Conservation (phyloP, 1,140 invertebrate genomes). For the Aphelinus atriplicis region DNA sequence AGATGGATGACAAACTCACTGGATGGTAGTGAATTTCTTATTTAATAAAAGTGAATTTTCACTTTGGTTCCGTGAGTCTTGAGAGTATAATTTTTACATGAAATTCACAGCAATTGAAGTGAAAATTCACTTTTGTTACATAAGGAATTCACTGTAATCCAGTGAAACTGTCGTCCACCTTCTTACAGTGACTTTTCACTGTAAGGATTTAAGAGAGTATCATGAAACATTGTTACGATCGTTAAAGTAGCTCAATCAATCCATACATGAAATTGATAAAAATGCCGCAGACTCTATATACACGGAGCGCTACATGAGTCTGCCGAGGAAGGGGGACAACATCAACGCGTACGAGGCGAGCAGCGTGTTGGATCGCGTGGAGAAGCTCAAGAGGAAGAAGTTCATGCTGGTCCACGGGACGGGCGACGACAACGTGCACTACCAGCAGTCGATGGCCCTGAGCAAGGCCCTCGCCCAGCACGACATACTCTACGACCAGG, state of each 20-base stretch:
- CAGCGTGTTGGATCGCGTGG: constrained; percentile 66
- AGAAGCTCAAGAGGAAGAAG: constrained; percentile 68
- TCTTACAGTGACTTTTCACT: too few relatives aligned
- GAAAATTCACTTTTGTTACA: too few relatives aligned
- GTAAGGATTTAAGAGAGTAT: too few relatives aligned
- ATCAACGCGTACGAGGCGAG: constrained; percentile 67
- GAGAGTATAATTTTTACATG: too few relatives aligned
- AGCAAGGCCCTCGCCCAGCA: constrained; percentile 69
- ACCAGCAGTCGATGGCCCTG: constrained; percentile 75
- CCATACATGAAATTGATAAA: constrained; percentile 1
- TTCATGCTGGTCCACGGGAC: constrained; percentile 75
- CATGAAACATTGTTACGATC: background rate
- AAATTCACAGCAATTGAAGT: too few relatives aligned
- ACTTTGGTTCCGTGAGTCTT: too few relatives aligned
- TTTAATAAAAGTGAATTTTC: too few relatives aligned
- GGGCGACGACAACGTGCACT: constrained; percentile 76
- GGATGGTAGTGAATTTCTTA: too few relatives aligned
- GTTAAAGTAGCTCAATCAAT: too few relatives aligned
- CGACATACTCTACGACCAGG: constrained; percentile 71
- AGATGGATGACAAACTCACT: too few relatives aligned
- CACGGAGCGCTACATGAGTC: constrained; percentile 76
- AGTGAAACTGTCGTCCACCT: too few relatives aligned
- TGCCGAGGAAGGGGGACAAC: constrained; percentile 70
- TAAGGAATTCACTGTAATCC: too few relatives aligned
- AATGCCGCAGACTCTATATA: constrained; percentile 72